phyloP scores from a whole-genome alignment of 2,888 invertebrate genomes.

The Labia minor region DNA sequence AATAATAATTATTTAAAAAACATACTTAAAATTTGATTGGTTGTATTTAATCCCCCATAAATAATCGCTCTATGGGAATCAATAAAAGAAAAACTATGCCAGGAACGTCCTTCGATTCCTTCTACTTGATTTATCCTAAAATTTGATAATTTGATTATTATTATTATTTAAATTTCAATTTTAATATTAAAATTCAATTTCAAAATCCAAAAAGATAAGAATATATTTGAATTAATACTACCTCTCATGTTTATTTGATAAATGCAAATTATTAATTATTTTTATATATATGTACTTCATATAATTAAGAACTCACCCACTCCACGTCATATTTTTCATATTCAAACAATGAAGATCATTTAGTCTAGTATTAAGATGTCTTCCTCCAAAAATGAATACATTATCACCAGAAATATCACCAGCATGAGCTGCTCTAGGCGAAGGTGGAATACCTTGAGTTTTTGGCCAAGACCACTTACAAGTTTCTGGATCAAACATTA shows the following conservation, averaged over 20 bases:
- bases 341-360: slow-evolving; percentile 38
- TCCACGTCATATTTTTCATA: slow-evolving; percentile 36
- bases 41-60: slow-evolving; percentile 30
- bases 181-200: slow-evolving; percentile 13
- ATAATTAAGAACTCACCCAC: slow-evolving; percentile 28
- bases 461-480: slow-evolving; percentile 31
- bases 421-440: slow-evolving; percentile 39
- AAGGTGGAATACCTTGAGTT: slow-evolving; percentile 33
- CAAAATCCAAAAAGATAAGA: too few relatives aligned
- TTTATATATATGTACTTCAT: too few relatives aligned
- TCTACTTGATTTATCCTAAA: slow-evolving; percentile 13
- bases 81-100: slow-evolving; percentile 31
- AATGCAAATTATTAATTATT: too few relatives aligned
- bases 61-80: slow-evolving; percentile 27
- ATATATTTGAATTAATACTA: too few relatives aligned
- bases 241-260: too few relatives aligned
- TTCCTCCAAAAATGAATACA: slow-evolving; percentile 39
- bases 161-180: background rate
- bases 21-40: slow-evolving; percentile 29
- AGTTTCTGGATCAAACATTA: slow-evolving; percentile 29
- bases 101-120: slow-evolving; percentile 29
- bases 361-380: slow-evolving; percentile 33
- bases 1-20: slow-evolving; percentile 14
- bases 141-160: background rate
- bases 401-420: slow-evolving; percentile 30